These are phyloP conservation scores for Odontomachus brunneus DNA, from an alignment of 1,140 invertebrate genomes.

Conservation along the genomic window DNA sequence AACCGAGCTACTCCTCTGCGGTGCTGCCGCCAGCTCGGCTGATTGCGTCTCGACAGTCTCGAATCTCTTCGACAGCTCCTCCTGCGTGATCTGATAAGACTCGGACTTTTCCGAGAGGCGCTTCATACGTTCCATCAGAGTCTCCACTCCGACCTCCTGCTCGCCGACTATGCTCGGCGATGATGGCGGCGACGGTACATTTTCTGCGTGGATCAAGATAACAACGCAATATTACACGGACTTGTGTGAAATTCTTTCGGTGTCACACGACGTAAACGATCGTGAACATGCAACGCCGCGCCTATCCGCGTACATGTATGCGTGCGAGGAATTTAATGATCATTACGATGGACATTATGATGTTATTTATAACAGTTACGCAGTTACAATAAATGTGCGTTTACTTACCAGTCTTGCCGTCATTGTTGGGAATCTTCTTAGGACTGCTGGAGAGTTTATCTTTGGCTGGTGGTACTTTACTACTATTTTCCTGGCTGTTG, in stretches of 20 bases:
- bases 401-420: slow-evolving; percentile 82
- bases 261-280: too few species aligned
- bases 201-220: slow-evolving; percentile 72
- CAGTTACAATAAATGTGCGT: too few species aligned
- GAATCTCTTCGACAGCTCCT: slow-evolving; percentile 92
- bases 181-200: slow-evolving; percentile 82
- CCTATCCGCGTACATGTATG: too few species aligned
- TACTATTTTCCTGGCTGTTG: slow-evolving; percentile 82
- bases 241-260: not conserved
- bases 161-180: slow-evolving; percentile 85
- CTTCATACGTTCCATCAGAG: slow-evolving; percentile 93
- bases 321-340: too few species aligned
- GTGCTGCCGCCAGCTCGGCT: slow-evolving; percentile 88
- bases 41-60: slow-evolving; percentile 92
- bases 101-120: slow-evolving; percentile 90
- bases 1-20: slow-evolving; percentile 81
- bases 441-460: slow-evolving; percentile 83
- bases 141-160: slow-evolving; percentile 89
- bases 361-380: too few species aligned
- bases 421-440: slow-evolving; percentile 82
- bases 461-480: slow-evolving; percentile 81
- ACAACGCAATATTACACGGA: not conserved
- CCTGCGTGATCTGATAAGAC: slow-evolving; percentile 88
- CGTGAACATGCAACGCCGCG: too few species aligned
- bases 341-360: too few species aligned